Conservation (phyloP, 2,888 invertebrate species). For the Cheilosia grossa region DNA sequence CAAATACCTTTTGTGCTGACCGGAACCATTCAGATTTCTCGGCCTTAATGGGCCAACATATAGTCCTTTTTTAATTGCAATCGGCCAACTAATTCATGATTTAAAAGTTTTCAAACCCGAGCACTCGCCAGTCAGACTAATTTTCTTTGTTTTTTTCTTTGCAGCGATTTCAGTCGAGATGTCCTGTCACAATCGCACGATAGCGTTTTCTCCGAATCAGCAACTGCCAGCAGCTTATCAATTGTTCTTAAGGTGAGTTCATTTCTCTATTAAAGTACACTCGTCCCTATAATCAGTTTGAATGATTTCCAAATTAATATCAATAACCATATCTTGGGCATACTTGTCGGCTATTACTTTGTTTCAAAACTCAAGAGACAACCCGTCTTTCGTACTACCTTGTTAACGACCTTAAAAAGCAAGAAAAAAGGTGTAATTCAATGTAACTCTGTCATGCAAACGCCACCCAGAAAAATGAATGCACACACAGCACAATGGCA, state of each 20-base stretch:
- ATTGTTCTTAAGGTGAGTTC: conserved; percentile 82
- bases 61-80: no score
- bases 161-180: conserved; percentile 81
- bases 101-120: no score
- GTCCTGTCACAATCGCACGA: conserved; percentile 94
- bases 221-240: conserved; percentile 83
- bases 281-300: neutral
- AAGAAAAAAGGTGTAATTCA: neutral
- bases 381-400: no score
- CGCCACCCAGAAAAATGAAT: neutral
- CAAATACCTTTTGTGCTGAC: no score
- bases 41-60: no score
- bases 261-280: conserved; percentile 8
- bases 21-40: no score
- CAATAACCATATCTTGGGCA: neutral
- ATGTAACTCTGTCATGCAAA: neutral
- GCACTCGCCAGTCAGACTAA: neutral
- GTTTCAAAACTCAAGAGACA: no score
- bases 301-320: neutral
- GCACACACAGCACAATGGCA: conserved; percentile 32
- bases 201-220: conserved; percentile 91
- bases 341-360: neutral
- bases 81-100: no score
- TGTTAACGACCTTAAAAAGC: neutral
- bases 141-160: conserved; percentile 33